Base-by-base conservation (phyloP, 2,113 vertebrate species). In the Syrrhaptes paradoxus region DNA sequence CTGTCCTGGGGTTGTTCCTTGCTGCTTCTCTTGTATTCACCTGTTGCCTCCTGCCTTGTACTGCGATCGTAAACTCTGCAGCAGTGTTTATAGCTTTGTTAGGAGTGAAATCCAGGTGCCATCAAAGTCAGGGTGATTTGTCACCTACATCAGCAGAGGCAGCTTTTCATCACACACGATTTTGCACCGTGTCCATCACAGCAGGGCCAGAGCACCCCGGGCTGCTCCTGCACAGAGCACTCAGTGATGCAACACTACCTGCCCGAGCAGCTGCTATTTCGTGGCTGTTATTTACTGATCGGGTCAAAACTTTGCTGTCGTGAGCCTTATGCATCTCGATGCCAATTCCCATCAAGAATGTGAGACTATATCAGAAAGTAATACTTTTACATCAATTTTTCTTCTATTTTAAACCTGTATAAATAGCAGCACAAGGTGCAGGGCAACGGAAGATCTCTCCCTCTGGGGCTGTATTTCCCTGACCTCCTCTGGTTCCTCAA, bases 201-300 rank as follows among this genome's bases (percentile, higher is more conserved):
- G 1, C 38, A 11, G 17, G 4, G 49, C 55, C 65, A 4, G 84
- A 13, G 26, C 78, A 24, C 1, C 61, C 55, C 5, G 4, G 43
- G 0, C 38, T 13, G 46, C 70, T 38, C 61, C 7, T 2, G 0
- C 58, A 43, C 34, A 0, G 0, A 31, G 1, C 41, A 46, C 8
- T 0, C 38, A 66, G 0, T 0, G 41, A 31, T 15, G 22, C 3
- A 2, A 12, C 0, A 3, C 1, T 5, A 2, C 0, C 10, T 48
- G 46, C 28, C 43, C 59, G 1, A 0, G 10, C 1, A 4, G 10
- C 46, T 20, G 36, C 2, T 7, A 1, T 8, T 63, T 22, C 11
- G 34, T 17, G 57, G 6, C 29, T 72, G 2, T 34, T n/a, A n/a
- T 43, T 70, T 17, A 51, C 25, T 5, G 43, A 13, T 1, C 6